Evolutionary conservation across 2,113 vertebrate genomes (phyloP).

Genomic region (Tachuris rubrigastra): DNA sequence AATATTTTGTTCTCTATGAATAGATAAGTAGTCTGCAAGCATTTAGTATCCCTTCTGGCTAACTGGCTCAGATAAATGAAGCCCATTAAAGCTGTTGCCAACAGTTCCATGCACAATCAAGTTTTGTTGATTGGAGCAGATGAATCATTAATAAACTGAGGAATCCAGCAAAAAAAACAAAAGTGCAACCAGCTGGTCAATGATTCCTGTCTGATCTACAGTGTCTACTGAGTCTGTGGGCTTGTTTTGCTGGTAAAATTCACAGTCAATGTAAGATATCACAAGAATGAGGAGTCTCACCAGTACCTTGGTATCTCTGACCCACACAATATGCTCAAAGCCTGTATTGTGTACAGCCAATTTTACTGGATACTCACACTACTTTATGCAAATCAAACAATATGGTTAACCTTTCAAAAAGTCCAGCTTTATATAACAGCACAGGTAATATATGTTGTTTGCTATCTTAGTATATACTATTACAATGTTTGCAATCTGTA

Average conservation of each 20-base stretch:
- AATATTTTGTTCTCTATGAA: not conserved
- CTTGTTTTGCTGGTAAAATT: not conserved
- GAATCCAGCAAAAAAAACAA: not conserved
- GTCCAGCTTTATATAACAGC: not conserved
- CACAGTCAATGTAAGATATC: accelerated
- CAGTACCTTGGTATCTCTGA: not conserved
- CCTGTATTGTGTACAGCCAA: not conserved
- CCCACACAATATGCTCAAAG: not conserved
- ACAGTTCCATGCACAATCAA: not conserved
- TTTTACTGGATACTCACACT: not conserved
- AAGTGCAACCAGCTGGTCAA: not conserved
- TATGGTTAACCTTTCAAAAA: not conserved
- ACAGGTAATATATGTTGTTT: not conserved
- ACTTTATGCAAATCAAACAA: not conserved
- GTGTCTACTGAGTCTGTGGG: not conserved
- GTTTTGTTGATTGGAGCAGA: not conserved
- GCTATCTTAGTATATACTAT: not conserved
- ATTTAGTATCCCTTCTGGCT: not conserved
- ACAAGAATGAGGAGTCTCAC: not conserved
- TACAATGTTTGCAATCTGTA: not conserved
- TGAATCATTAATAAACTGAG: conserved; percentile 7
- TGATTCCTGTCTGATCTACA: not conserved
- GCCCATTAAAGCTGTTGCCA: not conserved
- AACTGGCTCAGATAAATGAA: not conserved
- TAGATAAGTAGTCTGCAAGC: not conserved